Evolutionary conservation across 2,113 vertebrate genomes (phyloP).

Genomic region (Thermophis baileyi): DNA sequence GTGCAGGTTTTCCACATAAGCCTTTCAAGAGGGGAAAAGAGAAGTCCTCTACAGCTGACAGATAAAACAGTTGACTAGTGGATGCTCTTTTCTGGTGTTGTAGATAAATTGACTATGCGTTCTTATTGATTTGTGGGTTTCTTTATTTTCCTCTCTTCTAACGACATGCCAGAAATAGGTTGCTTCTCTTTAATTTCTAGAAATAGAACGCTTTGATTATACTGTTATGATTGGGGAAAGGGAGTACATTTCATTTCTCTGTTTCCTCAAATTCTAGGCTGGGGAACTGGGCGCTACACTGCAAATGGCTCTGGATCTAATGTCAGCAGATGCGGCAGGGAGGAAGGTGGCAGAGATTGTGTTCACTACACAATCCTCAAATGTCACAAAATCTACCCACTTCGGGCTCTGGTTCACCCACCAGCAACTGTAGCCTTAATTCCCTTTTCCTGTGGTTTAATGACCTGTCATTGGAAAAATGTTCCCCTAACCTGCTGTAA

Average conservation of each 20-base stretch:
- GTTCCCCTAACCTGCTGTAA: background rate
- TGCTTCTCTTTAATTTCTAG: slow-evolving; percentile 23
- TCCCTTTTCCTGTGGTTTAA: background rate
- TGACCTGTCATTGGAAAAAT: background rate
- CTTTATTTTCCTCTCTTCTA: slow-evolving; percentile 51
- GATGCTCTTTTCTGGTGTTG: slow-evolving; percentile 60
- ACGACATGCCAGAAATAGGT: slow-evolving; percentile 50
- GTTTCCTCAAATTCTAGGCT: background rate
- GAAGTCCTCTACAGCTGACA: slow-evolving; percentile 52
- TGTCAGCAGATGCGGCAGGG: background rate
- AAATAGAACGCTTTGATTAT: slow-evolving; percentile 12
- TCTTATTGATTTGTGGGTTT: slow-evolving; percentile 46
- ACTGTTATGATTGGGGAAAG: background rate
- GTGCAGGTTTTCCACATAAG: slow-evolving; percentile 58
- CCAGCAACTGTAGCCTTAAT: background rate
- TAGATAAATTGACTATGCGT: slow-evolving; percentile 53
- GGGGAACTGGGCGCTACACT: no score
- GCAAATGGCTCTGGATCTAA: background rate
- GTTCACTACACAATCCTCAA: background rate
- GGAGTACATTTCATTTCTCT: background rate
- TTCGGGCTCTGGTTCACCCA: background rate
- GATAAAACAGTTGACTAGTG: slow-evolving; percentile 63
- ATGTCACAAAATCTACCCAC: background rate
- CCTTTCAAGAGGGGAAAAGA: slow-evolving; percentile 47
- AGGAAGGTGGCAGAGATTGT: background rate